phyloP scores from a whole-genome alignment of 2,888 invertebrate species.

The Aproaerema taeniolella region DNA sequence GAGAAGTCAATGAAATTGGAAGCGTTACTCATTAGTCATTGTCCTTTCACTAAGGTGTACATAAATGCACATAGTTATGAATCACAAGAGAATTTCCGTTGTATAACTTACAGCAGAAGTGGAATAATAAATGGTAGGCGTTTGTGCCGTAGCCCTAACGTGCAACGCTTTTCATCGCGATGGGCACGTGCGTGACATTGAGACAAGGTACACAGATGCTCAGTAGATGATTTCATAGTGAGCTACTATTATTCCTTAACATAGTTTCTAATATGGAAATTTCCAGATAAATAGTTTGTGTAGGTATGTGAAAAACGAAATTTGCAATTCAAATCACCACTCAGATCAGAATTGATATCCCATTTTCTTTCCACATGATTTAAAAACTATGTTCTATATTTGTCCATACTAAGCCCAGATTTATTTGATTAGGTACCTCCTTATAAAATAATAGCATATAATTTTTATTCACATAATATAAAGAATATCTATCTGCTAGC shows the following conservation, averaged over 20 bases:
- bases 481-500: too few relatives aligned
- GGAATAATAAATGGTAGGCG: constrained; percentile 20
- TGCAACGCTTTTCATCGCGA: constrained; percentile 26
- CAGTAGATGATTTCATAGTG: constrained; percentile 10
- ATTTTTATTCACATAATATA: too few relatives aligned
- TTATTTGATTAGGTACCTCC: too few relatives aligned
- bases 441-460: too few relatives aligned
- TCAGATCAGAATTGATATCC: too few relatives aligned
- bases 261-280: not conserved
- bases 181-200: constrained; percentile 56
- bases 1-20: constrained; percentile 12
- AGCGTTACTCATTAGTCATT: constrained; percentile 18
- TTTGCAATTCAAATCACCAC: too few relatives aligned
- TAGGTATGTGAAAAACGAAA: too few relatives aligned
- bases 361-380: too few relatives aligned
- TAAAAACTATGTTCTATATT: too few relatives aligned
- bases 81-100: constrained; percentile 23
- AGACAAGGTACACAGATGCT: constrained; percentile 31
- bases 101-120: constrained; percentile 26
- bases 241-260: too few relatives aligned
- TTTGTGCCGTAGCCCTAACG: constrained; percentile 28
- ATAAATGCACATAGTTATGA: constrained; percentile 8
- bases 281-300: too few relatives aligned
- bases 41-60: constrained; percentile 8
- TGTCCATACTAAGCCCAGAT: too few relatives aligned